Base-by-base conservation (phyloP, 2,797 vertebrate genomes). In the Sebastiscus albofasciatus region DNA sequence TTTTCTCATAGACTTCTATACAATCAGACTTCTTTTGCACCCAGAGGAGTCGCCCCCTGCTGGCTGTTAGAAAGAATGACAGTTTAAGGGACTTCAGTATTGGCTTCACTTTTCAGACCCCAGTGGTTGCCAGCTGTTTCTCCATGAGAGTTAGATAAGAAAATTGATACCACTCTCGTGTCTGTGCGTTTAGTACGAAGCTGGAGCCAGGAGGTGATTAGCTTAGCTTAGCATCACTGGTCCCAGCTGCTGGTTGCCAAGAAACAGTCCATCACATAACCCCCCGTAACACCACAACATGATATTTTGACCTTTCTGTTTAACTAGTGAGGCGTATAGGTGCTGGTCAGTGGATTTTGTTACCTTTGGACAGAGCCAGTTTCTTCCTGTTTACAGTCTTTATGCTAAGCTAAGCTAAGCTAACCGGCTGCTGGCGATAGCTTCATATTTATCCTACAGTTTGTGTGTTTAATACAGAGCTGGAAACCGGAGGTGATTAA, bases 21-120 rank as follows among this genome's bases (percentile, higher is more conserved):
- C 42, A 18, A 46, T 46, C 42, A 3, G 42, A 18, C 42, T 46
- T 46, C 14, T 46, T 8, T 0, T 18, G 42, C 42, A 46, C 2
- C 1, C 42, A 46, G 16, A 46, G 42, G 42, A 18, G 42, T 46
- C 42, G 42, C 42, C 42, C 16, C 42, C 16, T 46, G 42, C 16
- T 46, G 42, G 42, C 1, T 46, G 0, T 46, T 4, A 18, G 42
- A 46, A 0, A 18, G 1, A 46, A 18, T 46, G 16, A 1, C 2
- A 4, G 42, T 18, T 46, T 46, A 18, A 46, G 42, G 42, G 14
- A 16, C 6, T 16, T 42, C 39, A 0, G 1, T 7, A 8, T 46
- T 18, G 42, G 0, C 16, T 46, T 46, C 42, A 46, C 16, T 46
- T 46, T 18, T 46, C 1, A 46, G 42, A 46, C 42, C 42, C 42